These are phyloP conservation scores for Smittia sp. DNA, from an alignment of 2,888 invertebrate species.

Conservation along the genomic window DNA sequence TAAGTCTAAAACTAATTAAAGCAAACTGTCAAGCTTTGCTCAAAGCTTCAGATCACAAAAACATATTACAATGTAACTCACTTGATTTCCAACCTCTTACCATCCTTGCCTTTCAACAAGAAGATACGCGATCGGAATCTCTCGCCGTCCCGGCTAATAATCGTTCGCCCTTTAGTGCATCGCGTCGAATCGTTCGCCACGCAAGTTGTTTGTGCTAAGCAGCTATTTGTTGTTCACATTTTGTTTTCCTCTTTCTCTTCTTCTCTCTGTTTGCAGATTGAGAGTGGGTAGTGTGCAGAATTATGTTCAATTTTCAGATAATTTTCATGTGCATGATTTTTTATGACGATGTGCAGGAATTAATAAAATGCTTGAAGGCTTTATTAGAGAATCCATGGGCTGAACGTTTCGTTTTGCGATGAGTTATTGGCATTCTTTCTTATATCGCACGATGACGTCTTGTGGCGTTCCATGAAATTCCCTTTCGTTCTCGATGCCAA, in stretches of 20 bases:
- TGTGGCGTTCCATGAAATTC: conserved; percentile 20
- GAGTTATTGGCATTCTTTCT: conserved; percentile 24
- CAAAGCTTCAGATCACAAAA: too few relatives aligned
- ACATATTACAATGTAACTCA: too few relatives aligned
- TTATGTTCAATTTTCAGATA: conserved; percentile 40
- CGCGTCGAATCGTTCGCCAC: background rate
- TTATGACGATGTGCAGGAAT: conserved; percentile 35
- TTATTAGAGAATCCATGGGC: conserved; percentile 26
- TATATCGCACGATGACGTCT: conserved; percentile 34
- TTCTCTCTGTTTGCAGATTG: background rate
- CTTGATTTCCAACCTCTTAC: too few relatives aligned
- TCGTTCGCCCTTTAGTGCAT: background rate
- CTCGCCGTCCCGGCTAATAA: conserved; percentile 1
- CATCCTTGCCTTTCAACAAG: too few relatives aligned
- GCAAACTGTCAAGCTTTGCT: too few relatives aligned
- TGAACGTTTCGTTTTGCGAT: background rate
- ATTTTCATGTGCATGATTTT: conserved; percentile 35
- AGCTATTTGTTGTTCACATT: conserved; percentile 4
- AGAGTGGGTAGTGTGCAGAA: conserved; percentile 36
- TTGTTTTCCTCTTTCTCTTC: background rate
- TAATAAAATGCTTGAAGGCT: conserved; percentile 41
- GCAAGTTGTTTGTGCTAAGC: background rate
- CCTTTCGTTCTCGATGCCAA: background rate
- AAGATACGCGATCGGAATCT: background rate
- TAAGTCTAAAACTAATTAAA: too few relatives aligned